Percentiles rank a stretch among this genome's conserved stretches.
phyloP scores from a whole-genome alignment of 2,888 invertebrate species.

The Leptarthrus brevirostris region DNA sequence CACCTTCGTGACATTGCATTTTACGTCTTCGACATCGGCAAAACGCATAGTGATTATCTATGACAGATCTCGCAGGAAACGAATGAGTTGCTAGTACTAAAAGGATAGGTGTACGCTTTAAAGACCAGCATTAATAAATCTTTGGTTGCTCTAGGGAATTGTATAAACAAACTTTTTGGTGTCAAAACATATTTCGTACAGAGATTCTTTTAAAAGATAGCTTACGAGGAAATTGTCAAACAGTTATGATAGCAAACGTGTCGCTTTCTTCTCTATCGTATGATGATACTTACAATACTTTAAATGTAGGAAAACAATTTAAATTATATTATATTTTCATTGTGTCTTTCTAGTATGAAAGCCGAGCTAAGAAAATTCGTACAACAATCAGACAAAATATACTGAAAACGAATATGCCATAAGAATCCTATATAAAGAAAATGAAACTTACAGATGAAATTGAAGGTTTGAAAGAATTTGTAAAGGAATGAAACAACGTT shows the following conservation, averaged over 20 bases:
- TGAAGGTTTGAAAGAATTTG: conserved; percentile 59
- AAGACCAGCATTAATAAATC: conserved; percentile 96
- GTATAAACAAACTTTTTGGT: conserved; percentile 88
- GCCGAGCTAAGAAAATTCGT: conserved; percentile 67
- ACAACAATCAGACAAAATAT: conserved; percentile 64
- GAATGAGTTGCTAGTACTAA: conserved; percentile 91
- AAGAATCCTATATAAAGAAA: conserved; percentile 65
- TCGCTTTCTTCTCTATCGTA: conserved; percentile 82
- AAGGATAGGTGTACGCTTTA: conserved; percentile 82
- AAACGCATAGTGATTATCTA: conserved; percentile 86
- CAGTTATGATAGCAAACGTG: conserved; percentile 94
- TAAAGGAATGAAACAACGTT: conserved; percentile 58
- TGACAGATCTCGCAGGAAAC: conserved; percentile 95
- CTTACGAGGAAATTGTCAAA: conserved; percentile 91
- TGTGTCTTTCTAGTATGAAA: conserved; percentile 62
- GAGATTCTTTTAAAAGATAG: conserved; percentile 89
- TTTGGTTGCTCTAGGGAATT: conserved; percentile 87
- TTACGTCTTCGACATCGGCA: no score
- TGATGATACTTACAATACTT: conserved; percentile 93
- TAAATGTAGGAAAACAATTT: conserved; percentile 75
- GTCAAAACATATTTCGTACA: conserved; percentile 83
- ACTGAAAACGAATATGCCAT: conserved; percentile 65
- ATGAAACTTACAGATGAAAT: conserved; percentile 62
- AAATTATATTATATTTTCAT: no score
- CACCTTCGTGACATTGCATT: no score